Percentiles rank a stretch among this genome's conserved stretches.
Evolutionary conservation across 1,140 invertebrate species (phyloP).

Genomic region (Delia radicum): DNA sequence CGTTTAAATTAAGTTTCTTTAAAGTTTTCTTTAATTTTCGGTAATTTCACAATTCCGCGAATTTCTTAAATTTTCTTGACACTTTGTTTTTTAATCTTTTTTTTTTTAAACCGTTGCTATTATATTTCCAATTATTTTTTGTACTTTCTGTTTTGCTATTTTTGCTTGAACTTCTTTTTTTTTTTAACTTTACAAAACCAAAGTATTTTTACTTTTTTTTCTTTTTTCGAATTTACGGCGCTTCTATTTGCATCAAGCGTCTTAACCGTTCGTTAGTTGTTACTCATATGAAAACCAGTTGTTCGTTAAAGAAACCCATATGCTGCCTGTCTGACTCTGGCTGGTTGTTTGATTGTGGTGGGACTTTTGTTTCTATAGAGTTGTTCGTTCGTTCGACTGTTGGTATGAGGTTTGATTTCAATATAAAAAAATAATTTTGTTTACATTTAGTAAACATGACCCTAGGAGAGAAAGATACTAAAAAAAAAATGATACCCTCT

Average conservation of each 20-base stretch:
- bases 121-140: not conserved
- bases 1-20: no score
- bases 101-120: not conserved
- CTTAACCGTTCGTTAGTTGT: slow-evolving; percentile 8
- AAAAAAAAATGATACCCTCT: not conserved
- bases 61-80: not conserved
- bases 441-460: not conserved
- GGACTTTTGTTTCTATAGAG: not conserved
- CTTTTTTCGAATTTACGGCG: not conserved
- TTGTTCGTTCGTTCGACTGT: no score
- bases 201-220: not conserved
- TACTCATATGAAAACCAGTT: slow-evolving; percentile 7
- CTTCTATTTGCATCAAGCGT: not conserved
- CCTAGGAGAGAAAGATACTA: not conserved
- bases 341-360: not conserved
- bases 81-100: not conserved
- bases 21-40: no score
- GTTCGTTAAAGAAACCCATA: not conserved
- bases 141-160: slow-evolving; percentile 17
- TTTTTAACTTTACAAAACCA: not conserved
- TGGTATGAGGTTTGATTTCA: no score
- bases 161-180: not conserved
- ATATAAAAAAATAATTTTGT: not conserved
- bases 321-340: not conserved
- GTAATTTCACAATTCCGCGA: no score